Evolutionary conservation across 1,140 invertebrate species (phyloP).

Genomic region (Bacillus rossius): DNA sequence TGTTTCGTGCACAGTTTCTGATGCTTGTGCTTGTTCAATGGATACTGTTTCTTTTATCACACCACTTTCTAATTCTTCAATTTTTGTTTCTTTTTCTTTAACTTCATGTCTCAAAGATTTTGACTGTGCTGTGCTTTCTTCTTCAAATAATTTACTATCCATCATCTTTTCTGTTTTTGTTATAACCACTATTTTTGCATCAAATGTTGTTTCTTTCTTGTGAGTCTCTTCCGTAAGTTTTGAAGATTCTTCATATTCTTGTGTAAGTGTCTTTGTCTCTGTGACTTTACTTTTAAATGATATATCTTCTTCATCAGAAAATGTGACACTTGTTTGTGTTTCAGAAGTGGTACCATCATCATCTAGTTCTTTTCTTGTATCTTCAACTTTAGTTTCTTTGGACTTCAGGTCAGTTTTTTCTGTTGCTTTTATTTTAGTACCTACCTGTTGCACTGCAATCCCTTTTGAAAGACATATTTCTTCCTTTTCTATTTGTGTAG

Average conservation of each 20-base stretch:
- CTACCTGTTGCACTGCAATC: not conserved
- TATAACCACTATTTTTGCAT: not conserved
- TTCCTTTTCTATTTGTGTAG: not conserved
- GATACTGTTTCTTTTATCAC: constrained; percentile 11
- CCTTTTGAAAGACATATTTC: constrained; percentile 1
- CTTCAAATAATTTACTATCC: not conserved
- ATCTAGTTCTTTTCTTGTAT: not conserved
- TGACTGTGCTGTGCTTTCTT: not conserved
- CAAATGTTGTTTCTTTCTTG: not conserved
- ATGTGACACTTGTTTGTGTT: not conserved
- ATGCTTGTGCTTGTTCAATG: not conserved
- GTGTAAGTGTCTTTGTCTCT: constrained; percentile 16
- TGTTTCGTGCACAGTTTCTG: constrained; percentile 24
- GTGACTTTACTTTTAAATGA: constrained; percentile 32
- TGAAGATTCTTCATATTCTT: not conserved
- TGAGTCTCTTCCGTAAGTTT: constrained; percentile 8
- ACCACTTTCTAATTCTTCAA: not conserved
- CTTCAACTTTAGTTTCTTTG: not conserved
- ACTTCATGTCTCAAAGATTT: not conserved
- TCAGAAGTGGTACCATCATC: not conserved
- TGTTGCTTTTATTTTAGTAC: not conserved
- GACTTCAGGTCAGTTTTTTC: not conserved
- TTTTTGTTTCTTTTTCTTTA: constrained; percentile 11
- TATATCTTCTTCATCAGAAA: constrained; percentile 10
- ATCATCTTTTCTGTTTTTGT: not conserved